These are phyloP conservation scores for Sphaerophoria rueppellii DNA, from an alignment of 2,888 invertebrate species.

Conservation along the genomic window DNA sequence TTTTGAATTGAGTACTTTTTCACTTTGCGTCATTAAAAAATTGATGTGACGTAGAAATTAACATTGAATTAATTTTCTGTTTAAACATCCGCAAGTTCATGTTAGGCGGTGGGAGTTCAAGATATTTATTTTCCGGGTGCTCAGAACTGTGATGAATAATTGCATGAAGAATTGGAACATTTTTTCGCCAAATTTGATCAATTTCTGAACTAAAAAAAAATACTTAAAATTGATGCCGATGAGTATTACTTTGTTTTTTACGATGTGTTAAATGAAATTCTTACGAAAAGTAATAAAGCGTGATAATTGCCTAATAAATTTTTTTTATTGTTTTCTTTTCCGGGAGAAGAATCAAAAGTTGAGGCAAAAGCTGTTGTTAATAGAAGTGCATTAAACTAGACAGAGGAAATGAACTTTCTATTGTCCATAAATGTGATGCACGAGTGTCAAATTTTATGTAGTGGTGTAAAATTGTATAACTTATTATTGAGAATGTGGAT, in stretches of 20 bases:
- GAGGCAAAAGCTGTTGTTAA: not conserved
- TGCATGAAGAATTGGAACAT: not conserved
- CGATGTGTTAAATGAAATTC: not conserved
- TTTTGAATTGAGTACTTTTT: not conserved
- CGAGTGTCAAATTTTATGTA: too few species aligned
- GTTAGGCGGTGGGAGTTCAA: not conserved
- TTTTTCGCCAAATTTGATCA: not conserved
- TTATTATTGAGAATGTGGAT: too few species aligned
- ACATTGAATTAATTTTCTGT: not conserved
- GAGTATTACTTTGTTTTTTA: too few species aligned
- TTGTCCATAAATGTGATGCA: not conserved
- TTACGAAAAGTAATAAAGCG: not conserved
- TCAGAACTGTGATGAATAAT: not conserved
- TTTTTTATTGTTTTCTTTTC: not conserved
- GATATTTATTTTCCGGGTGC: not conserved
- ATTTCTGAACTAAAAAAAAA: too few species aligned
- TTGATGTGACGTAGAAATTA: not conserved
- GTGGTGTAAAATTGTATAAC: too few species aligned
- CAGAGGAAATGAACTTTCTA: not conserved
- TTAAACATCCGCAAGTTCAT: not conserved
- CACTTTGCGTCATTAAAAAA: not conserved
- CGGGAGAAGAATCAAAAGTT: not conserved
- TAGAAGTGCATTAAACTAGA: not conserved
- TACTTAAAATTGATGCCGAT: too few species aligned
- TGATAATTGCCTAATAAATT: not conserved